These are phyloP conservation scores for Leptopilina clavipes DNA, from an alignment of 1,140 invertebrate genomes.

Conservation along the genomic window DNA sequence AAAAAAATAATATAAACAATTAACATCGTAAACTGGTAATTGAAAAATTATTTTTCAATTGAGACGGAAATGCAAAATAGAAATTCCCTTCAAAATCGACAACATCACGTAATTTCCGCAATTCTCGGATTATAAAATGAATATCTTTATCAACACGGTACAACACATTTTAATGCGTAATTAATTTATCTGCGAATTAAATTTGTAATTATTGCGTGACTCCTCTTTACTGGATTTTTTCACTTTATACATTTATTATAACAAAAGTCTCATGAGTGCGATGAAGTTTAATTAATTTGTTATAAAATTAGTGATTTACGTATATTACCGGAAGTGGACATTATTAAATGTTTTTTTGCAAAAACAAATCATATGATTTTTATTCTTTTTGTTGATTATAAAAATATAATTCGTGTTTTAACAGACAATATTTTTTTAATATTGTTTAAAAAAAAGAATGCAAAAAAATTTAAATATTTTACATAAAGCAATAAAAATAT, in stretches of 20 bases:
- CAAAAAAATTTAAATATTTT: too few species aligned
- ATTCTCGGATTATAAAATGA: background rate
- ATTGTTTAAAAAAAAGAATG: too few species aligned
- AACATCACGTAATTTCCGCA: conserved; percentile 8
- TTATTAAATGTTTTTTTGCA: too few species aligned
- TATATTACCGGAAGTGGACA: too few species aligned
- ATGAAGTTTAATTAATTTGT: background rate
- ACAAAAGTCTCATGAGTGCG: too few species aligned
- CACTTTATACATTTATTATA: too few species aligned
- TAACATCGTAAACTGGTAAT: background rate
- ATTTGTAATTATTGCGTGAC: background rate
- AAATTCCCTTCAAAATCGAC: background rate
- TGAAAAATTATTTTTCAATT: background rate
- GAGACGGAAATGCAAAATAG: background rate
- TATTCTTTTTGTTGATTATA: too few species aligned
- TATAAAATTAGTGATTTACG: too few species aligned
- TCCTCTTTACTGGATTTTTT: background rate
- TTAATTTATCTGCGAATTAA: background rate
- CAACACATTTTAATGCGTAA: background rate
- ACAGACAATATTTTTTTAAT: too few species aligned
- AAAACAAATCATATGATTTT: too few species aligned
- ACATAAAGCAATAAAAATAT: too few species aligned
- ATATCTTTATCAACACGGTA: background rate
- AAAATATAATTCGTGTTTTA: too few species aligned
- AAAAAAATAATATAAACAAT: background rate